Evolutionary conservation across 2,113 vertebrate genomes (phyloP), one percentile per base, ranked within the genome.

Genomic region (Hiodon tergisus): DNA sequence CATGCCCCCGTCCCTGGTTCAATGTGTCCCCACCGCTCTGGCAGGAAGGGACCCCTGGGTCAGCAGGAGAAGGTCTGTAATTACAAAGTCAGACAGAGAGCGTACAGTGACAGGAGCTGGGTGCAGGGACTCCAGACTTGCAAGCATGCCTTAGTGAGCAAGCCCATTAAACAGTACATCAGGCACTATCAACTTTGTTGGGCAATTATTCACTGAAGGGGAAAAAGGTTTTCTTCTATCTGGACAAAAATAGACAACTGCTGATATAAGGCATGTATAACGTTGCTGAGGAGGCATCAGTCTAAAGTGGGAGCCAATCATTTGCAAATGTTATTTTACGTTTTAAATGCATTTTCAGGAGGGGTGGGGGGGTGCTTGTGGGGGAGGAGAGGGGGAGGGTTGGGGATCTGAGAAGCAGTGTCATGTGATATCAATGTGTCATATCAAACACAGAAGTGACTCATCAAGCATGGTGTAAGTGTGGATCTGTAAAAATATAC

Each of bases 401-500:
- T 31, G 31, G 31, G 31, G 31, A 31, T 31, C 31, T 31, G 31
- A 31, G 31, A 31, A 31, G 31, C 31, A 31, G 31, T 31, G 31
- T 31, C 31, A 31, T 31, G 31, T 31, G 31, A 31, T 31, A 31
- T 31, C 31, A 31, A 31, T 31, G 31, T 31, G 31, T 31, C 31
- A 47, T 48, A 47, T 48, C 11, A 60, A 11, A 68, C 46, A 10
- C 9, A 67, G 13, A 74, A 53, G 71, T 72, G 71, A 72, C 51
- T 72, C 14, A 72, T 47, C 71, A 51, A 61, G 46, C 69, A 60
- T 48, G n/a, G 16, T 63, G 67, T 50, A 7, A 46, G 52, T n/a
- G 65, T 58, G 65, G 16, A 75, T 75, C 65, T 75, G 58, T 67
- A 67, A 75, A 75, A 47, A 75, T 55, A 75, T 75, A 75, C 73